Evolutionary conservation across 2,888 invertebrate species (phyloP).

Genomic region (Drosophila engyochracea): DNA sequence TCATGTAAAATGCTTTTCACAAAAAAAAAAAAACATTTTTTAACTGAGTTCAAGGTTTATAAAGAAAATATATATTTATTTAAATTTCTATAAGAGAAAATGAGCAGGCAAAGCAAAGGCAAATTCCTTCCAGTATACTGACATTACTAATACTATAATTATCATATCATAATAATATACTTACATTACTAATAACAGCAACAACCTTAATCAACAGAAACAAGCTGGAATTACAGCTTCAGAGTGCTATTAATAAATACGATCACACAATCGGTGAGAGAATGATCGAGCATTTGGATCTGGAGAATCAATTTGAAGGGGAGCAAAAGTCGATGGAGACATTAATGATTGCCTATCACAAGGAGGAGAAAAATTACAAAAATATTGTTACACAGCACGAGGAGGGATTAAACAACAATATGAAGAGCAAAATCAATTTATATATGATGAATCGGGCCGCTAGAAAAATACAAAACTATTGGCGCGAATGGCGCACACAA

Average conservation of each 20-base stretch:
- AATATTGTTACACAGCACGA: constrained; percentile 67
- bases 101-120: no score
- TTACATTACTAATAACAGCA: neutral
- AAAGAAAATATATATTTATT: no score
- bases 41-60: no score
- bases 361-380: constrained; percentile 73
- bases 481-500: constrained; percentile 66
- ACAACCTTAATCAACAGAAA: constrained; percentile 60
- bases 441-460: constrained; percentile 84
- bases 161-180: no score
- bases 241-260: constrained; percentile 78
- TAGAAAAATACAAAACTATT: constrained; percentile 78
- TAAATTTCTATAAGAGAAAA: no score
- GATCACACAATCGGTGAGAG: constrained; percentile 80
- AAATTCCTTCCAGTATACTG: neutral
- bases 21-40: no score
- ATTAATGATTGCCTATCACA: constrained; percentile 66
- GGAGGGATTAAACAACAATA: constrained; percentile 26
- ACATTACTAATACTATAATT: neutral
- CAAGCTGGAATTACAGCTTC: constrained; percentile 76
- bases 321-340: constrained; percentile 62
- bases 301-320: constrained; percentile 60
- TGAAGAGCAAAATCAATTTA: constrained; percentile 53
- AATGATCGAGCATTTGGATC: constrained; percentile 68
- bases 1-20: no score